Evolutionary conservation across 2,113 vertebrate genomes (phyloP), one percentile per base, ranked within the genome.

Genomic region (Triplophysa siluroides): DNA sequence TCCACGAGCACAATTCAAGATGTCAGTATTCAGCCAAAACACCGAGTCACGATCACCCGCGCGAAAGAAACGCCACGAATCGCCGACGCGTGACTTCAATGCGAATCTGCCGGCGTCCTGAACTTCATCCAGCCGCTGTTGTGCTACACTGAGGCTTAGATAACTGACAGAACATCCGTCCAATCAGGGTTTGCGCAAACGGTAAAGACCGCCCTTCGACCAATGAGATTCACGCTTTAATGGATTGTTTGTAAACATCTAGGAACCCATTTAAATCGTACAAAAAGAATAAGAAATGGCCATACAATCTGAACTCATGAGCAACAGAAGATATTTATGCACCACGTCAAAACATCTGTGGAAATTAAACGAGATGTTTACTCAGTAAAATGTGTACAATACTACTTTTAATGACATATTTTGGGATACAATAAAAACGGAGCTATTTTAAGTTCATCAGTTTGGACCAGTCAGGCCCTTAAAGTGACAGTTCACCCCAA

Each of bases 111-210:
- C 52, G 26, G 9, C 12, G 33, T 41, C 29, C 23, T 3, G 73
- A 62, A 80, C 68, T 83, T 76, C 52, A 83, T 52, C 61, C 72
- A 43, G 9, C 50, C 58, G 76, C 78, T 66, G 68, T 52, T 72
- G 69, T 13, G 52, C 50, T 24, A 21, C 12, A 10, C 13, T 62
- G 45, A 12, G 60, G 41, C 21, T 14, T 26, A 3, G 13, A 9
- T 66, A 71, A 76, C 11, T 11, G 76, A 74, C 64, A 21, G 50
- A 0, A 0, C 1, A 3, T 5, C 4, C 41, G 13, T 26, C 76
- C 79, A 84, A 81, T 81, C 11, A 61, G 2, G 52, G 14, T 14
- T 12, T 10, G 58, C 16, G 23, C 6, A 50, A 0, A 21, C 0
- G 52, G 58, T 13, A 33, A 38, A 8, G 10, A 0, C 18, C 23